These are phyloP conservation scores for Eristalinus sepulchralis DNA, from an alignment of 2,888 invertebrate genomes.

Conservation along the genomic window DNA sequence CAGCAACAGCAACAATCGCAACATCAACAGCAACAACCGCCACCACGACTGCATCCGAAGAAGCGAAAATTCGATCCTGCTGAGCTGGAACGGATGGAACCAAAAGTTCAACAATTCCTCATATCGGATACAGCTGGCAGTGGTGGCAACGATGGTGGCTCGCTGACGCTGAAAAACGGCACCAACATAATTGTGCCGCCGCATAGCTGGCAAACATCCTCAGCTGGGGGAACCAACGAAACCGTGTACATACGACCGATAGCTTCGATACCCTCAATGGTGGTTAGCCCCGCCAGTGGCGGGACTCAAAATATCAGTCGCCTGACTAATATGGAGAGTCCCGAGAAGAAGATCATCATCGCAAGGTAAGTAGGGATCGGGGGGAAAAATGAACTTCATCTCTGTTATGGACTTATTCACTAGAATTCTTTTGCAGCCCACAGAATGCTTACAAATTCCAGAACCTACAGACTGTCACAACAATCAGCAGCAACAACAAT, in stretches of 20 bases:
- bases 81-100: constrained; percentile 79
- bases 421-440: constrained; percentile 69
- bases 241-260: constrained; percentile 73
- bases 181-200: constrained; percentile 74
- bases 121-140: constrained; percentile 46
- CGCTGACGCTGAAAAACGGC: constrained; percentile 74
- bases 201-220: constrained; percentile 61
- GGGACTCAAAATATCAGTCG: constrained; percentile 74
- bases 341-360: constrained; percentile 76
- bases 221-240: constrained; percentile 67
- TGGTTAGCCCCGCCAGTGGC: constrained; percentile 72
- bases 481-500: constrained; percentile 69
- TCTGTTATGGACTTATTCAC: neutral
- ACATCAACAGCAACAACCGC: constrained; percentile 70
- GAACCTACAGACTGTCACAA: constrained; percentile 73
- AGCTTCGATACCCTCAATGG: constrained; percentile 71
- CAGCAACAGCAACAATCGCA: constrained; percentile 79
- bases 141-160: constrained; percentile 32
- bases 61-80: constrained; percentile 85
- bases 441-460: constrained; percentile 76
- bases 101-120: constrained; percentile 73
- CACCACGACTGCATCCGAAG: constrained; percentile 91
- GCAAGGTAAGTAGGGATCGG: constrained; percentile 72
- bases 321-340: constrained; percentile 72
- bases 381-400: neutral